Evolutionary conservation across 2,113 vertebrate species (phyloP).

Genomic region (Meleagris gallopavo): DNA sequence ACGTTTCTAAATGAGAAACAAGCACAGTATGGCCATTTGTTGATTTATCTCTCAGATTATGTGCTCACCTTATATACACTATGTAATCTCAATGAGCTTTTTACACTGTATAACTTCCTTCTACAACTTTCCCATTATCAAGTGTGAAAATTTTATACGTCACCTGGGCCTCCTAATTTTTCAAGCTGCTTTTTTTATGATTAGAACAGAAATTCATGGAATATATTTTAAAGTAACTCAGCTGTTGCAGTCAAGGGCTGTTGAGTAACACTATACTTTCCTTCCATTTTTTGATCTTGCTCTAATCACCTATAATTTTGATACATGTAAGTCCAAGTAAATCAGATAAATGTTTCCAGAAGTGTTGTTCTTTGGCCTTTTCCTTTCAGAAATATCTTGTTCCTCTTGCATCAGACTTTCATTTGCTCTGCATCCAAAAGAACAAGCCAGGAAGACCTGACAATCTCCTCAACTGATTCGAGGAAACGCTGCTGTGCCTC

Average conservation of each 20-base stretch:
- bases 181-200: not conserved
- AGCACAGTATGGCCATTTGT: not conserved
- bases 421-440: not conserved
- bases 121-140: not conserved
- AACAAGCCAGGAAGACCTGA: not conserved
- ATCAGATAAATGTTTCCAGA: not conserved
- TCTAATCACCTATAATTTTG: not conserved
- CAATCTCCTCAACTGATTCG: not conserved
- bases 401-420: not conserved
- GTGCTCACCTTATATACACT: not conserved
- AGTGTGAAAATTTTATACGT: not conserved
- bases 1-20: not conserved
- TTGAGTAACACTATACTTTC: not conserved
- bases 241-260: not conserved
- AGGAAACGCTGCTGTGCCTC: not conserved
- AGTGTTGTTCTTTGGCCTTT: not conserved
- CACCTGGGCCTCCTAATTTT: rapidly evolving
- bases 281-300: not conserved
- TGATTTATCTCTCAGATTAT: not conserved
- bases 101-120: not conserved
- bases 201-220: not conserved
- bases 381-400: not conserved
- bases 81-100: not conserved
- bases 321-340: not conserved
- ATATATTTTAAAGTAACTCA: not conserved